Base-by-base conservation (phyloP, 2,888 invertebrate species). In the Drosophila mimica region DNA sequence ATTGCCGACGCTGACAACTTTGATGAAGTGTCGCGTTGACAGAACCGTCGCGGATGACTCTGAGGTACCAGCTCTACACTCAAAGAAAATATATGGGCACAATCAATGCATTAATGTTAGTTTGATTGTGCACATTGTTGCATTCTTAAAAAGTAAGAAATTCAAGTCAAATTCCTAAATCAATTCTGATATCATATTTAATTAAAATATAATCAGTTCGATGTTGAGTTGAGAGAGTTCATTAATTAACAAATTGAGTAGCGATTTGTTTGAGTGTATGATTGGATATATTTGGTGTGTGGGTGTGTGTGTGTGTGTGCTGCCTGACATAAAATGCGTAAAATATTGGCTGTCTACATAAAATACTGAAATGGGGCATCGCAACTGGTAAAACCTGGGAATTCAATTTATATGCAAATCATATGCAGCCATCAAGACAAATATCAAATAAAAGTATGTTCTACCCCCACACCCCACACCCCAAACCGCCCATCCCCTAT, bases 321-420 rank as follows among this genome's bases (percentile, higher is more conserved):
- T 57, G 33, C 56, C 59, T 72, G 61, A 65, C 70, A 87, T 89
- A 79, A 85, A 87, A 88, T 85, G 78, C 84, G 82, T 89, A 89
- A 89, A 85, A 88, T 89, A 89, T 85, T 85, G 88, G 79, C 79
- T 74, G 68, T 74, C 80, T 67, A 67, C 81, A 77, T 59, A 74
- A 65, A 79, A 34, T 38, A 17, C 30, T 20, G 38, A 20, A 31
- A 8, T n/a, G 69, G 68, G 33, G 54, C 48, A 70, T 57, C 62
- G 60, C 67, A 78, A 56, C 38, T 56, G 56, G 56, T 38, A 30
- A 13, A 38, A 67, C 70, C 66, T 62, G 80, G 58, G 79, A 88
- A 88, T 91, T 91, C 89, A 90, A 89, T 89, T 89, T 89, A 89
- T 89, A 89, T 89, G 89, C 91, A 89, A 89, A 89, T 91, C 70